Conservation (phyloP, 2,113 vertebrate species). For the Dromiciops gliroides region DNA sequence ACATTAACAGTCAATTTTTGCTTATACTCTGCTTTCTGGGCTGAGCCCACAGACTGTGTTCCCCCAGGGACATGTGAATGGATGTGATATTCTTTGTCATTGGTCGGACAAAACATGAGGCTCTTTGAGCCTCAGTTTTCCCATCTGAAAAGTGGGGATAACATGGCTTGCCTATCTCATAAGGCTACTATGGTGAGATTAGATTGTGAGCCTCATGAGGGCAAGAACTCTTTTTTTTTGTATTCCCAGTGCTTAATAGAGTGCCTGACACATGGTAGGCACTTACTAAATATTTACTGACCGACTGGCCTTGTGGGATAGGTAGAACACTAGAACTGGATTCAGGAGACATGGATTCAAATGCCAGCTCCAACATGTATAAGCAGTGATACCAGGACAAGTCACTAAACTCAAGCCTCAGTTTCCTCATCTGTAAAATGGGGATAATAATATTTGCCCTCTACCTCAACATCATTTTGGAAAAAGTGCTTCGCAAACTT, state of each 20-base stretch:
- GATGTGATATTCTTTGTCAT: rapidly evolving
- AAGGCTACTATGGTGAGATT: neutral
- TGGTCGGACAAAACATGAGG: neutral
- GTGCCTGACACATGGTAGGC: neutral
- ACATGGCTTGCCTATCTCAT: neutral
- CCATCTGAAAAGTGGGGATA: neutral
- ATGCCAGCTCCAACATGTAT: neutral
- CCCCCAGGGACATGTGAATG: rapidly evolving
- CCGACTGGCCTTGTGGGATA: neutral
- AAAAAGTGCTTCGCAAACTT: neutral
- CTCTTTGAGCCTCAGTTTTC: neutral
- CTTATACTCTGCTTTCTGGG: neutral
- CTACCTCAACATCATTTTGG: neutral
- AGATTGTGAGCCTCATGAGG: neutral
- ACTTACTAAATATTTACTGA: neutral
- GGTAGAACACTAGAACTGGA: neutral
- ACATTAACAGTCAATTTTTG: neutral
- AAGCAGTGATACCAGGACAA: neutral
- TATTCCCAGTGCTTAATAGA: neutral
- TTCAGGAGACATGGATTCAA: neutral
- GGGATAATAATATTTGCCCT: neutral
- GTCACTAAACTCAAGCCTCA: neutral
- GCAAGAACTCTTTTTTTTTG: neutral
- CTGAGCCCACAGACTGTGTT: neutral
- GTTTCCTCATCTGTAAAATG: neutral